A percentile compares a stretch with the other conserved stretches of the same genome.
Conservation (phyloP, 1,140 invertebrate genomes). For the Coptotermes formosanus region DNA sequence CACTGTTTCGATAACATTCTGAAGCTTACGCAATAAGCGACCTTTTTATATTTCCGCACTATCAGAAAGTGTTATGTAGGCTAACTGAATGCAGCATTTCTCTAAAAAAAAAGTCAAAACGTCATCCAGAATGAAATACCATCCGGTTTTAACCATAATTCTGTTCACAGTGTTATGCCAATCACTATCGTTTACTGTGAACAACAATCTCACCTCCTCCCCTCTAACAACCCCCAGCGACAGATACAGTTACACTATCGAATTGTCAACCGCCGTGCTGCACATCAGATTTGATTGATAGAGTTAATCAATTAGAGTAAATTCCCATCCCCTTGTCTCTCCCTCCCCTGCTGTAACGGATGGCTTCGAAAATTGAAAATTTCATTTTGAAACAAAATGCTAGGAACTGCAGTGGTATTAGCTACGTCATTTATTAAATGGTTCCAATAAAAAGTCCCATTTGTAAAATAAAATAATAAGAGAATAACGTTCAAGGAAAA, state of each 20-base stretch:
- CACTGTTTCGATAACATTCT: too few relatives aligned
- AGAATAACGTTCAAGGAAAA: not conserved
- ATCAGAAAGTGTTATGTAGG: not conserved
- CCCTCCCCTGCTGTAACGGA: not conserved
- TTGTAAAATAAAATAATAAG: constrained; percentile 12
- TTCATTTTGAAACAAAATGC: constrained; percentile 5
- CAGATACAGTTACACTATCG: not conserved
- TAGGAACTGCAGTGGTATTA: not conserved
- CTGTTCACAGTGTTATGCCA: not conserved
- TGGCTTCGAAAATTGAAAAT: constrained; percentile 6
- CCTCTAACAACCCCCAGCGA: not conserved
- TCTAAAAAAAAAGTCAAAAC: not conserved
- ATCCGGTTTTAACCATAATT: not conserved
- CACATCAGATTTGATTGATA: constrained; percentile 1
- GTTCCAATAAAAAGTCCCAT: not conserved
- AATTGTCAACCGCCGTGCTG: not conserved
- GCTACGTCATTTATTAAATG: not conserved
- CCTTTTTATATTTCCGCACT: not conserved
- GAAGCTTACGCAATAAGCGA: too few relatives aligned
- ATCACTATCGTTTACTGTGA: not conserved
- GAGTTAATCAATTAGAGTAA: constrained; percentile 17
- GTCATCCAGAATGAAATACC: not conserved
- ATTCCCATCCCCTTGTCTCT: not conserved
- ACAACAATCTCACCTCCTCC: not conserved
- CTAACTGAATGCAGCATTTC: not conserved